phyloP scores from a whole-genome alignment of 2,797 vertebrate genomes.

The Oreochromis mossambicus region DNA sequence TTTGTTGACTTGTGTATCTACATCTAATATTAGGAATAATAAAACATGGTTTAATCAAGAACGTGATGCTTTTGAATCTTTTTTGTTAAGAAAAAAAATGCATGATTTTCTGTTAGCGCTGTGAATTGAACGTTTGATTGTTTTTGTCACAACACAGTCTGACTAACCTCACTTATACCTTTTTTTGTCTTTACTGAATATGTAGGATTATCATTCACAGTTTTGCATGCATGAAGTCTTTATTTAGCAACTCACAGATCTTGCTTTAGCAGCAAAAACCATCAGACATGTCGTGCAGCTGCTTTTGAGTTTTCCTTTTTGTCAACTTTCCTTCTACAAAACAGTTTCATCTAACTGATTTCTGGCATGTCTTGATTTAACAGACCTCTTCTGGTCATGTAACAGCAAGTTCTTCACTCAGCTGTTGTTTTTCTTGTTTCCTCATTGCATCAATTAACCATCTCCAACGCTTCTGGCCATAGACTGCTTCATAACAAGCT shows the following conservation, averaged over 20 bases:
- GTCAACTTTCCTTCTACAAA: too few species aligned
- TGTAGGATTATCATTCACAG: not conserved
- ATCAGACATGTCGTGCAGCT: not conserved
- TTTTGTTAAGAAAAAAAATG: not conserved
- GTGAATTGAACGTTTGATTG: not conserved
- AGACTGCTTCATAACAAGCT: not conserved
- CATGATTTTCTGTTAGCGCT: not conserved
- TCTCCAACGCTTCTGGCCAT: not conserved
- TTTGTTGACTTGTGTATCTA: slow-evolving; percentile 84
- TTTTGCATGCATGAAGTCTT: not conserved
- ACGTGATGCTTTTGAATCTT: not conserved
- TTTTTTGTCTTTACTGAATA: not conserved
- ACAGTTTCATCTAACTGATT: too few species aligned
- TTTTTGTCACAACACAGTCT: not conserved
- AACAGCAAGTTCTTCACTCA: too few species aligned
- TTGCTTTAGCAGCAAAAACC: not conserved
- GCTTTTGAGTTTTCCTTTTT: not conserved
- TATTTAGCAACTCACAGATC: not conserved
- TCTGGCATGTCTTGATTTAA: too few species aligned
- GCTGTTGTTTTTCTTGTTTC: too few species aligned
- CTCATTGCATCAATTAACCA: fast-evolving
- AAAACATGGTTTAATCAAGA: slow-evolving; percentile 79
- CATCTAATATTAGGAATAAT: slow-evolving; percentile 83
- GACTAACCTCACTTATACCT: not conserved
- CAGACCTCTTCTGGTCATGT: too few species aligned